Evolutionary conservation across 2,113 vertebrate species (phyloP), one percentile per base, ranked within the genome.

Genomic region (Sphyrna mokarran): DNA sequence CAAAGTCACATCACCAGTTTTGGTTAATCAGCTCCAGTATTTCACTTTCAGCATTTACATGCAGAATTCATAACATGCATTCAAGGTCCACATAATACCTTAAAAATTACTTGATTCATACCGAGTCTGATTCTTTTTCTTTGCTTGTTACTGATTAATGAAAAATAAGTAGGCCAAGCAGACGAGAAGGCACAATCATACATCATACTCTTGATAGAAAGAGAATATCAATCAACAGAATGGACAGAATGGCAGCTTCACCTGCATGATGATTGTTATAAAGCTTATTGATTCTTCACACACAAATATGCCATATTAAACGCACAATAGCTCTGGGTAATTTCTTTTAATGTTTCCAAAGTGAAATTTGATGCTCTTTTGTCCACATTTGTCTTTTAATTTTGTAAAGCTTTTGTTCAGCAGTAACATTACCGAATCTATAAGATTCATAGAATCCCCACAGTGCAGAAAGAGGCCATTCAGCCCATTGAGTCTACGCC

Each of bases 181-280:
- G 91, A 69, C 63, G 40, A 22, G 20, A 94, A 94, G 37, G 33
- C 66, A n/a, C 33, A 94, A 94, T 69, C n/a, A 40, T 94, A 69
- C 61, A 68, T 94, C n/a, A 68, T 26, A 0, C 33, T 10, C 29
- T 69, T 94, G n/a, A 66, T 66, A 40, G 29, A 94, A 94, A 94
- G 23, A 69, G 66, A 94, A 68, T 69, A 94, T n/a, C n/a, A 94
- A 94, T 94, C 91, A 94, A 69, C n/a, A 43, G 40, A 94, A 69
- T 2, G 61, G 63, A 9, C 58, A 68, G n/a, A 43, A 69, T 10
- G 91, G 37, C 63, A 69, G 29, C 63, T 43, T 37, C 63, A 22
- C n/a, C 61, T 69, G 66, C 66, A 66, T 94, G 91, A 69, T 94
- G n/a, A 69, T 13, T 69, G 63, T 94, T 66, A 68, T 18, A 68